A percentile compares a stretch with the other conserved stretches of the same genome.
phyloP scores from a whole-genome alignment of 1,140 invertebrate genomes.

The Aphis craccivora region DNA sequence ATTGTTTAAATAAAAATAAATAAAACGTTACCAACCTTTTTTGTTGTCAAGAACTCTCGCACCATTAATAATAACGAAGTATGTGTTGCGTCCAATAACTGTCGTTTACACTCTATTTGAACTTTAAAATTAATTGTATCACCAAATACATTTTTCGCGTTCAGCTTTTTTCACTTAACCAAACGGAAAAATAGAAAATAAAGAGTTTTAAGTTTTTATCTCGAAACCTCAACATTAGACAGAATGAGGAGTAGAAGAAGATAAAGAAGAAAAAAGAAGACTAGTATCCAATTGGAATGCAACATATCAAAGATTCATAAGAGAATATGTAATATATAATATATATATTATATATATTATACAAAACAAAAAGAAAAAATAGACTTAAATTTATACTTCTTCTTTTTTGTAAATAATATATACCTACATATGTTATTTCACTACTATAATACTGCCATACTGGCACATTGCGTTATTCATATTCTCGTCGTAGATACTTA shows the following conservation, averaged over 20 bases:
- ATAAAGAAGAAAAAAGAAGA: neutral
- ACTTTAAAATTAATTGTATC: conserved; percentile 40
- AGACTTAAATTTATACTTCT: neutral
- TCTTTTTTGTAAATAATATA: neutral
- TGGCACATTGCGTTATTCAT: neutral
- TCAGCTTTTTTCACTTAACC: neutral
- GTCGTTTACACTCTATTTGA: conserved; percentile 24
- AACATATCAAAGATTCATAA: neutral
- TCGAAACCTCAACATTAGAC: neutral
- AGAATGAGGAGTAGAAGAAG: neutral
- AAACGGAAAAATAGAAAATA: neutral
- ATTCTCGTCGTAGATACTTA: neutral
- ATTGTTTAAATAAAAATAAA: conserved; percentile 31
- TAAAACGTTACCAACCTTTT: neutral
- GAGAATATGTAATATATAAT: neutral
- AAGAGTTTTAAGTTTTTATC: neutral
- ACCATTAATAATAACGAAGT: conserved; percentile 33
- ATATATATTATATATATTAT: neutral
- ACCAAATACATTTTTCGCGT: conserved; percentile 11
- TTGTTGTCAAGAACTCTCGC: neutral
- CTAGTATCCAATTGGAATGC: neutral
- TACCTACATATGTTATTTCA: neutral
- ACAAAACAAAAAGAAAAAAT: neutral
- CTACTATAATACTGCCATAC: neutral
- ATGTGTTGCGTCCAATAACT: conserved; percentile 25